Evolutionary conservation across 2,888 invertebrate species (phyloP).

Genomic region (Lithosia quadra): DNA sequence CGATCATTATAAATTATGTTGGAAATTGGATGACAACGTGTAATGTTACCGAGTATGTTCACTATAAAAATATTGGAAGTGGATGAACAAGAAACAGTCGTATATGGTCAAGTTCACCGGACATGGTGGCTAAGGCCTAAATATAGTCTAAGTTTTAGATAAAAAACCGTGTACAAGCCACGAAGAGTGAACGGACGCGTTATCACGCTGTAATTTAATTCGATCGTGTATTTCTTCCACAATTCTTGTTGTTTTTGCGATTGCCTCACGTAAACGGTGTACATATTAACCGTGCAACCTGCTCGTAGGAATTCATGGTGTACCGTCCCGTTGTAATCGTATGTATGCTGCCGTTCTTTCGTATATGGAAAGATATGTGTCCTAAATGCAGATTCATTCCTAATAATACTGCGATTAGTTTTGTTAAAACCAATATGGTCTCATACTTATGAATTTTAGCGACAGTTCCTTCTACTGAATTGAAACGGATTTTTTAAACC

Average conservation of each 20-base stretch:
- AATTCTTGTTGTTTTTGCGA: not conserved
- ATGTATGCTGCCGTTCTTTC: constrained; percentile 36
- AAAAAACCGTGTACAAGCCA: not conserved
- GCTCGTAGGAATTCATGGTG: not conserved
- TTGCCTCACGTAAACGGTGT: not conserved
- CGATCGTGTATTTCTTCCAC: not conserved
- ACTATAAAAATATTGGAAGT: too few relatives aligned
- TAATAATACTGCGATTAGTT: not conserved
- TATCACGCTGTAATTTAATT: too few relatives aligned
- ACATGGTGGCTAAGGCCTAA: not conserved
- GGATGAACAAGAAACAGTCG: not conserved
- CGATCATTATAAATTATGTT: too few relatives aligned
- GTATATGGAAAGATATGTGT: not conserved
- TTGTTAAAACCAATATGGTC: too few relatives aligned
- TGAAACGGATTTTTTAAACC: too few relatives aligned
- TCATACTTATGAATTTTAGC: too few relatives aligned
- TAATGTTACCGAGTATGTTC: too few relatives aligned
- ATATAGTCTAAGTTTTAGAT: not conserved
- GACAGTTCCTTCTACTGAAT: too few relatives aligned
- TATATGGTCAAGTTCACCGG: not conserved
- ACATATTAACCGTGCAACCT: constrained; percentile 1
- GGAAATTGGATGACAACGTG: too few relatives aligned
- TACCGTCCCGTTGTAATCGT: constrained; percentile 34
- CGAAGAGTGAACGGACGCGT: not conserved
- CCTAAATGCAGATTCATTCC: not conserved